A percentile compares a stretch with the other conserved stretches of the same genome.
These are phyloP conservation scores for Seriola dumerili DNA, from an alignment of 2,113 vertebrate species.

Conservation along the genomic window DNA sequence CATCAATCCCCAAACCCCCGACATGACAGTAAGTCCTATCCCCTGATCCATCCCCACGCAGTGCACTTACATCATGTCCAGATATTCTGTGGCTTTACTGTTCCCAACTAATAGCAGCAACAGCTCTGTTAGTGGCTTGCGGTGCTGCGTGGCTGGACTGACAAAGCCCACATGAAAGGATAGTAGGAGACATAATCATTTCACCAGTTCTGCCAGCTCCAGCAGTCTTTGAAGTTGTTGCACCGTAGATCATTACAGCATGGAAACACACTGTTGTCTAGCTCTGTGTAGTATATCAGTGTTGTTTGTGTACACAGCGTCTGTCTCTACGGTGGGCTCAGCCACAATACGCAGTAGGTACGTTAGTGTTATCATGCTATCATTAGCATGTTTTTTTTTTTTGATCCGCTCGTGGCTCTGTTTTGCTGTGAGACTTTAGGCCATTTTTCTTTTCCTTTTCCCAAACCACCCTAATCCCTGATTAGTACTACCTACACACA, in stretches of 20 bases:
- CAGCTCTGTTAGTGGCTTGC: slow-evolving; percentile 57
- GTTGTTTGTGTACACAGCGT: slow-evolving; percentile 32
- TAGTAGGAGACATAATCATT: slow-evolving; percentile 70
- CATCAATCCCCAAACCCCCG: slow-evolving; percentile 66
- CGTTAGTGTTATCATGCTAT: slow-evolving; percentile 49
- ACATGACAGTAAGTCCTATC: slow-evolving; percentile 64
- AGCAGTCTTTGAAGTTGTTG: slow-evolving; percentile 65
- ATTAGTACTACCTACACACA: slow-evolving; percentile 64
- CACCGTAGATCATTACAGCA: slow-evolving; percentile 68
- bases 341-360: slow-evolving; percentile 38
- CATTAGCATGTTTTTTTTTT: slow-evolving; percentile 55
- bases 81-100: slow-evolving; percentile 59
- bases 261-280: slow-evolving; percentile 41
- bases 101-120: slow-evolving; percentile 65
- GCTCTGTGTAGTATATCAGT: slow-evolving; percentile 26
- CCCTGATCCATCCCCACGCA: slow-evolving; percentile 53
- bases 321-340: slow-evolving; percentile 24
- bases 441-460: slow-evolving; percentile 13
- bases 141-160: slow-evolving; percentile 60
- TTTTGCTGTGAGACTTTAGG: slow-evolving; percentile 41
- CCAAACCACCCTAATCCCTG: slow-evolving; percentile 67
- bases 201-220: slow-evolving; percentile 61
- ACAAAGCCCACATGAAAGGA: slow-evolving; percentile 75
- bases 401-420: slow-evolving; percentile 38
- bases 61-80: slow-evolving; percentile 54